A percentile compares a stretch with the other conserved stretches of the same genome.
Evolutionary conservation across 2,797 vertebrate genomes (phyloP).

Genomic region (Pithecia hirsuta): DNA sequence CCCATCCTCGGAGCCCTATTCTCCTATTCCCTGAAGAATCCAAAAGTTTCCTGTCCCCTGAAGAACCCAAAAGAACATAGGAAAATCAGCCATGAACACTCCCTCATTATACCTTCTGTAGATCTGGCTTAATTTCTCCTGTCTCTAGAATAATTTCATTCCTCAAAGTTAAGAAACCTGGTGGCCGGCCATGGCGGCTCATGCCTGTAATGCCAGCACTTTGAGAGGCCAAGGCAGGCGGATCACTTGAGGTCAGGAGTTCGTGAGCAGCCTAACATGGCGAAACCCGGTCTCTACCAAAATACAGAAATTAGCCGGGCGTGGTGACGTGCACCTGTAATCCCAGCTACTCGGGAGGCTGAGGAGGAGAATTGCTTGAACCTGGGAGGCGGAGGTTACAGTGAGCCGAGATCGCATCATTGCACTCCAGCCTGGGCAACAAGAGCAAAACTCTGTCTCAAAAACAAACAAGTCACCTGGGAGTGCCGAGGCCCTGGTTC

Average conservation of each 20-base stretch:
- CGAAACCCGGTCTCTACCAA: neutral
- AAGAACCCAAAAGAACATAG: neutral
- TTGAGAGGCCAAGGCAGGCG: neutral
- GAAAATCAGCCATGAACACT: neutral
- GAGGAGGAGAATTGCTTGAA: neutral
- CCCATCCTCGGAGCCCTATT: neutral
- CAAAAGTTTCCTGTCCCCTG: neutral
- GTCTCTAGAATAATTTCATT: neutral
- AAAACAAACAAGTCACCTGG: neutral
- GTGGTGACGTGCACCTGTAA: neutral
- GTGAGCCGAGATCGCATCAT: neutral
- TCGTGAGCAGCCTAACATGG: neutral
- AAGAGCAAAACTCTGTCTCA: neutral
- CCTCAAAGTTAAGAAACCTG: neutral
- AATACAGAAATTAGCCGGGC: neutral
- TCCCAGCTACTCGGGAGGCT: neutral
- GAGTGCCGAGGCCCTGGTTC: neutral
- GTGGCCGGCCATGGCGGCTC: rapidly evolving
- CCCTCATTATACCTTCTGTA: neutral
- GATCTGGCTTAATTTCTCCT: neutral
- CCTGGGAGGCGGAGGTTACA: neutral
- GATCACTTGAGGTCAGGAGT: neutral
- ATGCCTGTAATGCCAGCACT: neutral
- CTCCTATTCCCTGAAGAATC: neutral
- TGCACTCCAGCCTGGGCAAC: neutral